Evolutionary conservation across 2,797 vertebrate genomes (phyloP), one percentile per base, ranked within the genome.

Genomic region (Hippopotamyrus pictus): DNA sequence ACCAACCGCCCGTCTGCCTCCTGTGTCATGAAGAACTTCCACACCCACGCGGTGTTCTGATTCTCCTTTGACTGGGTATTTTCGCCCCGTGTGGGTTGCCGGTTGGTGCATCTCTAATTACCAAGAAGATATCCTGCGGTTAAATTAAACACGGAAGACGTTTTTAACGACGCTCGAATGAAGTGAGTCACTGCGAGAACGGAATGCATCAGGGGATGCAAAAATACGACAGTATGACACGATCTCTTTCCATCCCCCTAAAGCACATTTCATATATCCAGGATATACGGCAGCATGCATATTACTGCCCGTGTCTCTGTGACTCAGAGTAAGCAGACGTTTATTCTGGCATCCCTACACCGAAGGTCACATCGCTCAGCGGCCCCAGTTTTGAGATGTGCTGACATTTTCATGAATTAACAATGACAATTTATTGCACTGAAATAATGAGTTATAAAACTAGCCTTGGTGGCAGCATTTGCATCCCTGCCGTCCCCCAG

Each of bases 401-500:
- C 84, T 93, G 94, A 92, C 93, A 91, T 94, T 94, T 94, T 91
- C 89, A 93, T 94, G 93, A 96, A 95, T 95, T 93, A 94, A 93
- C 94, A 90, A 94, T 91, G 86, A 90, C 88, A 91, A 93, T 94
- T 92, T 93, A 92, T 69, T 89, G 91, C 93, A 92, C 90, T 93
- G 90, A 94, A 93, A 94, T 92, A 92, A 94, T 91, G 86, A 94
- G 92, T 90, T 92, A 93, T 90, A 93, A 91, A 89, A 90, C 51
- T 90, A 90, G 90, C 48, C n/a, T 29, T 88, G 41, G 91, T 91
- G 65, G 90, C 92, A 91, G 92, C 92, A 88, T 88, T 90, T 93
- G 91, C 89, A 93, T 86, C 17, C 57, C 59, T 51, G 46, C 46
- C 22, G 19, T 89, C 79, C 37, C 53, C 22, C 33, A 12, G 14